phyloP scores from a whole-genome alignment of 2,113 vertebrate species.

The Callocephalon fimbriatum region DNA sequence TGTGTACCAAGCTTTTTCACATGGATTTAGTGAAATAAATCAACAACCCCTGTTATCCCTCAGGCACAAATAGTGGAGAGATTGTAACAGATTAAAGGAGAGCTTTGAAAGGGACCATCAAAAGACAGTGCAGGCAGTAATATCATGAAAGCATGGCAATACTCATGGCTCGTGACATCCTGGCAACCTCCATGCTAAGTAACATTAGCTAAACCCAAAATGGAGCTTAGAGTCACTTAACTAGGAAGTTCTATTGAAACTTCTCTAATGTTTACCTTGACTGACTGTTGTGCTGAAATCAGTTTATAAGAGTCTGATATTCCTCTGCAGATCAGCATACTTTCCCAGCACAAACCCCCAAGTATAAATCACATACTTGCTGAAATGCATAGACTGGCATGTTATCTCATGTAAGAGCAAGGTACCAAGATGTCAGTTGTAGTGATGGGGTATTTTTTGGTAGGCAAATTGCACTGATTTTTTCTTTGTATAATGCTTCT shows the following conservation, averaged over 20 bases:
- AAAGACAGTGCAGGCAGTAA: not conserved
- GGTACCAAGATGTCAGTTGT: not conserved
- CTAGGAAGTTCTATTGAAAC: not conserved
- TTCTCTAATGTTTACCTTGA: not conserved
- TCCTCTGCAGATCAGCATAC: not conserved
- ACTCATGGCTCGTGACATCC: not conserved
- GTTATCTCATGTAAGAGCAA: conserved; percentile 8
- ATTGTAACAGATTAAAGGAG: not conserved
- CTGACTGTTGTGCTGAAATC: conserved; percentile 1
- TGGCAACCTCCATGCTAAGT: not conserved
- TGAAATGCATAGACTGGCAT: conserved; percentile 33
- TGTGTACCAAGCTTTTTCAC: not conserved
- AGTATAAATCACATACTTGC: conserved; percentile 21
- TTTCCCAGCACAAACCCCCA: not conserved
- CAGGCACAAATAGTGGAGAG: not conserved
- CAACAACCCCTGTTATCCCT: not conserved
- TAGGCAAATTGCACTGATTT: not conserved
- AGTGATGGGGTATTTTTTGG: not conserved
- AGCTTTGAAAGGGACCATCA: not conserved
- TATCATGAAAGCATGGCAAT: fast-evolving
- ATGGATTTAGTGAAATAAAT: not conserved
- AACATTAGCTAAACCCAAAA: not conserved
- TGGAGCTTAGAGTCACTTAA: not conserved
- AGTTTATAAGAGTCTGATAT: conserved; percentile 6
- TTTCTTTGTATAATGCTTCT: not conserved